Base-by-base conservation (phyloP, 2,888 invertebrate genomes). In the Stenodema calcarata region DNA sequence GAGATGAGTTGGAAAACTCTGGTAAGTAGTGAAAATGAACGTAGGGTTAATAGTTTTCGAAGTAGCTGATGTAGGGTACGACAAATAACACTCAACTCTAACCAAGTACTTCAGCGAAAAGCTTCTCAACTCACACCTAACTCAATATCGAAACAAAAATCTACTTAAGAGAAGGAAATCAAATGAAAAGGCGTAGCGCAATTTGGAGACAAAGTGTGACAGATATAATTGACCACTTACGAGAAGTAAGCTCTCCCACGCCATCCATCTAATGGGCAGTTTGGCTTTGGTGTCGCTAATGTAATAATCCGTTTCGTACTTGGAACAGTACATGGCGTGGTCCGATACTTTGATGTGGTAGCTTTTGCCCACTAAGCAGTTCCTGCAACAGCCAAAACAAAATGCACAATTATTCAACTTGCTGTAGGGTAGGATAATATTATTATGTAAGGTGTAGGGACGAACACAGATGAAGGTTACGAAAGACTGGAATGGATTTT, bases 191-290 rank as follows among this genome's bases (percentile, higher is more conserved):
- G 62, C 44, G 42, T 23, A 9, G 42, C 18, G 27, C 14, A 23
- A 44, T 18, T n/a, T 0, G 78, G 27, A n/a, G 44, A 78, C 44
- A 44, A 9, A 27, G 0, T 2, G 44, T 27, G 78, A 78, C 78
- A 81, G 81, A 62, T 30, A 81, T 11, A 35, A 41, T 54, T 50
- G 81, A 54, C 30, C 50, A 91, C 92, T 92, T 91, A 96, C 96
- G 93, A 96, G 91, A 76, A 97, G 92, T 41, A 97, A 92, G 89
- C 95, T 95, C 91, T 97, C 97, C 97, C 97, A 97, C 1, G 97
- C 95, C 97, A 97, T 97, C 97, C 97, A 97, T 87, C 98, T 93
- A 86, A 98, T 94, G 0, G 98, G 98, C 87, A 97, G 92, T 88
- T 96, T 94, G 2, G 95, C 94, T 89, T 95, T 95, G 69, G 95